phyloP scores from a whole-genome alignment of 2,797 vertebrate species.

The Sternotherus odoratus region DNA sequence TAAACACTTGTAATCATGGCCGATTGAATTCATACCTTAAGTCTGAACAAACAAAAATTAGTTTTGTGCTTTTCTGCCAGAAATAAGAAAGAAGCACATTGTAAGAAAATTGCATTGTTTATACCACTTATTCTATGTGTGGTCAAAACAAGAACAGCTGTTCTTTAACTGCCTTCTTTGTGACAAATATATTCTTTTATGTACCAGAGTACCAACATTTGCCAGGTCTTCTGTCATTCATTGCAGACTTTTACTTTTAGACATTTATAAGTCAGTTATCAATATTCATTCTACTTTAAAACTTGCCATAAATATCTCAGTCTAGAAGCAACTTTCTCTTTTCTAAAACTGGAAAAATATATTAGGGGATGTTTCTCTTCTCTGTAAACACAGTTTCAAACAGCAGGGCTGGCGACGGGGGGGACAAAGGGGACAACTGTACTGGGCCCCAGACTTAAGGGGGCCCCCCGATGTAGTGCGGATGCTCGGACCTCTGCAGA shows the following conservation, averaged over 20 bases:
- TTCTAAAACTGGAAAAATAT: neutral
- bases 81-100: slow-evolving; percentile 55
- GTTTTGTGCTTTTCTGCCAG: slow-evolving; percentile 66
- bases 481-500: no score
- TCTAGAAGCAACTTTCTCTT: neutral
- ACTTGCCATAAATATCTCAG: neutral
- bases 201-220: slow-evolving; percentile 12
- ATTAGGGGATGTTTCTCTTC: neutral
- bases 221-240: slow-evolving; percentile 9
- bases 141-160: slow-evolving; percentile 61
- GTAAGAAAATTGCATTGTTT: slow-evolving; percentile 58
- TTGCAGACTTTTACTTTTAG: slow-evolving; percentile 9
- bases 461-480: no score
- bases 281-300: neutral
- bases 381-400: neutral
- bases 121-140: slow-evolving; percentile 9
- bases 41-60: slow-evolving; percentile 50
- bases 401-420: no score
- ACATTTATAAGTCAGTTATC: slow-evolving; percentile 7
- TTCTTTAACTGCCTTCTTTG: slow-evolving; percentile 41
- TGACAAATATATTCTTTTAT: neutral
- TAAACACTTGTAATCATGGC: slow-evolving; percentile 52
- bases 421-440: no score
- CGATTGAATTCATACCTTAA: slow-evolving; percentile 62
- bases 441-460: no score